Conservation (phyloP, 2,888 invertebrate genomes). For the Ophion ellenae region DNA sequence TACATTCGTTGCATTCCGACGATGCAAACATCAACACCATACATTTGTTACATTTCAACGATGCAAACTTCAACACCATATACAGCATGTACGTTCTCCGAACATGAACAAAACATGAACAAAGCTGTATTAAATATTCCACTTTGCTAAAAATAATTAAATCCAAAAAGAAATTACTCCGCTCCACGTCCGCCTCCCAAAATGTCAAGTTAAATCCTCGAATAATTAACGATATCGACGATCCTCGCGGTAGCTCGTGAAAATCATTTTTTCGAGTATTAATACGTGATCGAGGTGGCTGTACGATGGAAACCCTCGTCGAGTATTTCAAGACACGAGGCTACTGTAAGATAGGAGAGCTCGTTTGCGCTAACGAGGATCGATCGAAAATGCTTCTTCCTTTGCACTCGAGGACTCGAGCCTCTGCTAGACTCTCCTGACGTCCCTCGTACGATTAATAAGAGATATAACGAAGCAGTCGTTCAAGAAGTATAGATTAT, state of each 20-base stretch:
- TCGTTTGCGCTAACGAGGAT: slow-evolving; percentile 53
- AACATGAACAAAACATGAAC: too few species aligned
- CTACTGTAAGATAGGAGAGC: not conserved
- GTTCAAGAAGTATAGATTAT: slow-evolving; percentile 22
- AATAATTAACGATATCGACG: not conserved
- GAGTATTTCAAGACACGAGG: slow-evolving; percentile 30
- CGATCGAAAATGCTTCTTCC: slow-evolving; percentile 44
- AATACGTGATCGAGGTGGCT: slow-evolving; percentile 7
- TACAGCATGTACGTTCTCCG: too few species aligned
- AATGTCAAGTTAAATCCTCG: not conserved
- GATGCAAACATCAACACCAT: too few species aligned
- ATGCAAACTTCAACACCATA: too few species aligned
- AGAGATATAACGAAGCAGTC: slow-evolving; percentile 25
- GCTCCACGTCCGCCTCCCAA: not conserved
- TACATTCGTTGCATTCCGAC: too few species aligned
- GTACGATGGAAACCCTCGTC: slow-evolving; percentile 6
- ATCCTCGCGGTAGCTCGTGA: not conserved
- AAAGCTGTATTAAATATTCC: too few species aligned
- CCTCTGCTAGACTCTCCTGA: not conserved
- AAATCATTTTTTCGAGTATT: slow-evolving; percentile 7
- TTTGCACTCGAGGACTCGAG: slow-evolving; percentile 27
- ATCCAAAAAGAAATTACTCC: too few species aligned
- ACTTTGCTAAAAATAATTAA: too few species aligned
- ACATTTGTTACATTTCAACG: too few species aligned
- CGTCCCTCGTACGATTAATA: slow-evolving; percentile 6